These are phyloP conservation scores for Spinus pinus DNA, from an alignment of 2,797 vertebrate species.

Conservation along the genomic window DNA sequence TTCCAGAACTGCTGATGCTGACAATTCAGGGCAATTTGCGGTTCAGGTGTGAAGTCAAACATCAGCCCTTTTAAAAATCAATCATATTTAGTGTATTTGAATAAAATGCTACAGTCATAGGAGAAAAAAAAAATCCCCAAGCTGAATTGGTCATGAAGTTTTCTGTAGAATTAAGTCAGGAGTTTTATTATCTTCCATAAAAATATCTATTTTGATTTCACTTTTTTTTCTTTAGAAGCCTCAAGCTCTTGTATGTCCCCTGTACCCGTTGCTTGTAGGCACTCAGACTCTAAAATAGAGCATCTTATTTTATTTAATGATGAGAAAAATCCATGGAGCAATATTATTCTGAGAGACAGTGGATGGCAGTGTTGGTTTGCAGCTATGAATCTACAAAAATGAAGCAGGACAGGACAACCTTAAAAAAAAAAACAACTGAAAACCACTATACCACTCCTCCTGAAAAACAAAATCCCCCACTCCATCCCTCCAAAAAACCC, in stretches of 20 bases:
- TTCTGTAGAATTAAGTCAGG: background rate
- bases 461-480: fast-evolving
- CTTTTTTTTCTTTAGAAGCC: background rate
- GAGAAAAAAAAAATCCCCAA: background rate
- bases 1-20: background rate
- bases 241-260: background rate
- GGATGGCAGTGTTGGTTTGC: slow-evolving; percentile 56
- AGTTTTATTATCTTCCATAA: background rate
- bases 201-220: background rate
- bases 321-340: background rate
- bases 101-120: background rate
- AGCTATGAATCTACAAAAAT: background rate
- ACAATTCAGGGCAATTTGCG: background rate
- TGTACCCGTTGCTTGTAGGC: background rate
- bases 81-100: background rate
- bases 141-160: background rate
- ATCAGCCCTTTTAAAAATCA: background rate
- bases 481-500: fast-evolving
- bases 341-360: slow-evolving; percentile 5
- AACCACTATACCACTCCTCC: fast-evolving
- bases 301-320: background rate
- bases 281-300: background rate
- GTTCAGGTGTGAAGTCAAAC: background rate
- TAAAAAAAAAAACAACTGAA: background rate
- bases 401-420: background rate